Conservation (phyloP, 2,113 vertebrate genomes). For the Calonectris borealis region DNA sequence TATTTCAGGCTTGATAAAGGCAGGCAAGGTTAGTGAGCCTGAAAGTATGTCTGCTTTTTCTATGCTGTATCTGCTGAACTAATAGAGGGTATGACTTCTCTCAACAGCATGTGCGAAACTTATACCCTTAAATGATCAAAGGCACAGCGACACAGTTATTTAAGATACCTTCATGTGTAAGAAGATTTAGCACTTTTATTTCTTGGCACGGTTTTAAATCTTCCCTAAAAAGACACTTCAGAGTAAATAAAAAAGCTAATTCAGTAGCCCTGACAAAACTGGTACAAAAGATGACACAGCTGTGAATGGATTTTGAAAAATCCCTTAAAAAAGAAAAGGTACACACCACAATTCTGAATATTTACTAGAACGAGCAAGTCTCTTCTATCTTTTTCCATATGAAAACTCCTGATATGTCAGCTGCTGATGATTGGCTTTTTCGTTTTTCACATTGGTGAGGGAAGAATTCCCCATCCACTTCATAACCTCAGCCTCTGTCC, state of each 20-base stretch:
- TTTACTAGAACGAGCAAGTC: not conserved
- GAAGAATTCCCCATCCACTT: not conserved
- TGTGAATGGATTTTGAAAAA: not conserved
- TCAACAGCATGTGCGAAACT: not conserved
- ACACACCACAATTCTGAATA: accelerated
- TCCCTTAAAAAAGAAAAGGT: not conserved
- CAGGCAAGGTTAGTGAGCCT: not conserved
- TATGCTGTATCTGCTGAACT: not conserved
- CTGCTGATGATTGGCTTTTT: not conserved
- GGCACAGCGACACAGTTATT: not conserved
- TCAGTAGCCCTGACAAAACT: not conserved
- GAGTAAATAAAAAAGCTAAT: not conserved
- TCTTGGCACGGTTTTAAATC: not conserved
- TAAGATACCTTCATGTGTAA: not conserved
- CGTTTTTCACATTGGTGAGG: not conserved
- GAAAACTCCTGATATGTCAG: not conserved
- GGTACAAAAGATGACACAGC: not conserved
- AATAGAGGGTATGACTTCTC: not conserved
- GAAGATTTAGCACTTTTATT: not conserved
- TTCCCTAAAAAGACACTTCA: not conserved
- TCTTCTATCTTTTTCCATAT: not conserved
- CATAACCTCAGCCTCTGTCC: not conserved
- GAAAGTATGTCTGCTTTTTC: not conserved
- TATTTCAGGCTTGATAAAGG: not conserved
- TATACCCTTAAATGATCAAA: not conserved